phyloP scores from a whole-genome alignment of 2,113 vertebrate species.

The Tylochromis polylepis region DNA sequence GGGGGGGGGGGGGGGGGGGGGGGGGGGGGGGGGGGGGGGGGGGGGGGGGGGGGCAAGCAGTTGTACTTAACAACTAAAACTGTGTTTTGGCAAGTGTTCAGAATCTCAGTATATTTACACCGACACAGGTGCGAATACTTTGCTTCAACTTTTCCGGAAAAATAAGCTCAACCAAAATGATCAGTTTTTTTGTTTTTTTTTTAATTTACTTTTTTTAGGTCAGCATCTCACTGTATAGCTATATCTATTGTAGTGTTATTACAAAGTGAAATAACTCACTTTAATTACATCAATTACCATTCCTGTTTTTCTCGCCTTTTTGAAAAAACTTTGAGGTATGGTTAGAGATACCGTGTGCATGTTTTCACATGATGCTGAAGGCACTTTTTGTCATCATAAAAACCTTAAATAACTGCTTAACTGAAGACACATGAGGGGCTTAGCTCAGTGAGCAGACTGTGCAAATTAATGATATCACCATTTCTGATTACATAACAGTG shows the following conservation, averaged over 20 bases:
- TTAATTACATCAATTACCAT: neutral
- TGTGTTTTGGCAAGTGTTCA: slow-evolving; percentile 43
- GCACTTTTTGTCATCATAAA: no score
- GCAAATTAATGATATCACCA: no score
- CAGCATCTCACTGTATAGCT: neutral
- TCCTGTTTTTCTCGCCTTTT: neutral
- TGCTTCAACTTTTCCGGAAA: slow-evolving; percentile 26
- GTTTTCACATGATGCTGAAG: neutral
- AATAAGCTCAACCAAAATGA: slow-evolving; percentile 33
- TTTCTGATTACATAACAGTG: no score
- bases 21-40: no score
- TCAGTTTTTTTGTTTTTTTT: neutral
- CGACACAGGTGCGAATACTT: slow-evolving; percentile 33
- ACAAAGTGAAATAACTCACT: neutral
- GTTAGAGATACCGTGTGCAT: neutral
- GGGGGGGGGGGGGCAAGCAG: slow-evolving; percentile 23
- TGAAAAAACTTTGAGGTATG: neutral
- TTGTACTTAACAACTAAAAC: slow-evolving; percentile 37
- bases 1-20: no score
- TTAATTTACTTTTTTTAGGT: neutral
- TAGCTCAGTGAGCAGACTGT: no score
- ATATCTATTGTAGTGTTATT: neutral
- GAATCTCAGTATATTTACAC: slow-evolving; percentile 35
- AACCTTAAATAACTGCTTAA: neutral
- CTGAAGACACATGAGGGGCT: no score